phyloP scores from a whole-genome alignment of 2,888 invertebrate species.

The Ischnus inquisitorius region DNA sequence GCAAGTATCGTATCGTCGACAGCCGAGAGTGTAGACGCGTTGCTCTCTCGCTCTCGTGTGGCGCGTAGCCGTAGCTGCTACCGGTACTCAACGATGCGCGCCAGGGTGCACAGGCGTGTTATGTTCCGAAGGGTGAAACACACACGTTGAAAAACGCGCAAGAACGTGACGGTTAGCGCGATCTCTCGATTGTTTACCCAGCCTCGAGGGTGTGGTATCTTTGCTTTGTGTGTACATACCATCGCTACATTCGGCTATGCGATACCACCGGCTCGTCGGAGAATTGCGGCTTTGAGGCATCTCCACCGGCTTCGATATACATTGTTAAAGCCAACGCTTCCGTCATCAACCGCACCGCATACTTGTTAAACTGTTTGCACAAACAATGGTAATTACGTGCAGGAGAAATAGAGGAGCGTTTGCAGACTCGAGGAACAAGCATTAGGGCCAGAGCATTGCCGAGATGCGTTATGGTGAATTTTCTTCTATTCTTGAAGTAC shows the following conservation, averaged over 20 bases:
- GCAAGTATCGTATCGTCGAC: conserved; percentile 13
- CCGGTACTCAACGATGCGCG: conserved; percentile 52
- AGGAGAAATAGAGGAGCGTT: conserved; percentile 23
- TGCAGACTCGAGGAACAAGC: not conserved
- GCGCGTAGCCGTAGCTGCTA: conserved; percentile 47
- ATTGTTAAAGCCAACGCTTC: conserved; percentile 60
- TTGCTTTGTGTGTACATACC: conserved; percentile 54
- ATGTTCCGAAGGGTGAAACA: not conserved
- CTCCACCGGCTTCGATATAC: conserved; percentile 60
- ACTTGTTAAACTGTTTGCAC: conserved; percentile 66
- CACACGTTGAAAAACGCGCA: not conserved
- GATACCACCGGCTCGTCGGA: conserved; percentile 41
- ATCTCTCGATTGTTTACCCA: conserved; percentile 54
- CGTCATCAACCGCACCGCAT: conserved; percentile 45
- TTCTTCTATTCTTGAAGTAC: no score
- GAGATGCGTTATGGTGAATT: not conserved
- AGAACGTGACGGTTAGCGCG: conserved; percentile 15
- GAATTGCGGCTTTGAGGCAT: conserved; percentile 55
- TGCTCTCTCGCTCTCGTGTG: not conserved
- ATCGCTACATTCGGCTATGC: not conserved
- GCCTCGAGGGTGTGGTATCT: conserved; percentile 64
- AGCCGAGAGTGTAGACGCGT: conserved; percentile 6
- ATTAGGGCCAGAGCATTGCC: not conserved
- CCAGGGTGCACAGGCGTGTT: conserved; percentile 10
- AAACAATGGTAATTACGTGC: conserved; percentile 56